A percentile compares a stretch with the other conserved stretches of the same genome.
These are phyloP conservation scores for Natrix natrix DNA, from an alignment of 2,797 vertebrate genomes.

Conservation along the genomic window DNA sequence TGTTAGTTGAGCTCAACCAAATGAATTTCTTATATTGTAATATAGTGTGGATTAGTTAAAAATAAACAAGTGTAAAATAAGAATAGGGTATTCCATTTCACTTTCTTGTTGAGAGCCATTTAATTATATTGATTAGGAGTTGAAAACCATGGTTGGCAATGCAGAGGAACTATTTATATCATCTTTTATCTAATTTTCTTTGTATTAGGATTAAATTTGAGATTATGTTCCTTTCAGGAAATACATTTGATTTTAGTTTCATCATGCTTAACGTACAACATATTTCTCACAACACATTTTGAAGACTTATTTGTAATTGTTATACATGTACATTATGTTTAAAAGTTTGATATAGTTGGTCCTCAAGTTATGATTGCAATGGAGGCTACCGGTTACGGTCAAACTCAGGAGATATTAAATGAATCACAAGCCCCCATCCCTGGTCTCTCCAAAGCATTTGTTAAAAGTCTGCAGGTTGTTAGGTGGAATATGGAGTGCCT, in stretches of 20 bases:
- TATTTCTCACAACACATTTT: neutral
- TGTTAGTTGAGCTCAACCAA: neutral
- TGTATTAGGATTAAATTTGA: neutral
- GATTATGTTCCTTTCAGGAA: neutral
- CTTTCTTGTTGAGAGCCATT: neutral
- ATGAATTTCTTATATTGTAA: neutral
- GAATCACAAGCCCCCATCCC: too few relatives aligned
- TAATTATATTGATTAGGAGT: neutral
- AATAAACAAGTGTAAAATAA: neutral
- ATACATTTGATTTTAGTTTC: neutral
- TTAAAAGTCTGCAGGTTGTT: neutral
- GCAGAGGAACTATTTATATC: neutral
- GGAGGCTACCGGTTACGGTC: neutral
- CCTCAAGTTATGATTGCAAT: neutral
- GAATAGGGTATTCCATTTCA: neutral
- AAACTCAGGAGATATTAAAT: neutral
- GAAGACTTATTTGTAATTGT: neutral
- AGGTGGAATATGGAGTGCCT: neutral
- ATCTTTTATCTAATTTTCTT: neutral
- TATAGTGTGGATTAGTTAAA: neutral
- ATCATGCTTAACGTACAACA: neutral
- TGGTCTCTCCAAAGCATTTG: neutral
- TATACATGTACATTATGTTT: neutral
- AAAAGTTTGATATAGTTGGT: neutral
- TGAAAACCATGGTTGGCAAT: neutral